Evolutionary conservation across 2,888 invertebrate genomes (phyloP).

Genomic region (Hydroisotoma schaefferi): DNA sequence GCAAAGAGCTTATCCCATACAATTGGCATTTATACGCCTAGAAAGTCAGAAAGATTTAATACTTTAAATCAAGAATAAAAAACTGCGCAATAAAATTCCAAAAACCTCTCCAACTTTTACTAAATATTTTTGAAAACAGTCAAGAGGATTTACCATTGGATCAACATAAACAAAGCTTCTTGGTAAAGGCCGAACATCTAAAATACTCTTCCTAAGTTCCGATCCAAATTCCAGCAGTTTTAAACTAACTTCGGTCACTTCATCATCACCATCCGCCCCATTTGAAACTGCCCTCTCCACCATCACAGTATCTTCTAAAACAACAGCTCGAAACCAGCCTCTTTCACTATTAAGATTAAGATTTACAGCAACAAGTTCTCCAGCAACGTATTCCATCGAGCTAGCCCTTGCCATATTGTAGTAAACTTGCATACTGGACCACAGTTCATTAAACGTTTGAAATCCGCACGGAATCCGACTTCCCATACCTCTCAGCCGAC

Average conservation of each 20-base stretch:
- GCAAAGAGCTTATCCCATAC: constrained; percentile 28
- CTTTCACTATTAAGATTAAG: constrained; percentile 1
- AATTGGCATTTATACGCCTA: constrained; percentile 24
- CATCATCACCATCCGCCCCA: constrained; percentile 10
- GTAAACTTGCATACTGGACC: constrained; percentile 7
- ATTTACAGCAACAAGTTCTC: constrained; percentile 26
- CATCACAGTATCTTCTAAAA: constrained; percentile 16
- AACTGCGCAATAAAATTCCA: background rate
- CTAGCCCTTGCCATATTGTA: background rate
- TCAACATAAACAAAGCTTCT: constrained; percentile 11
- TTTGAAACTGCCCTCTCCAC: no score
- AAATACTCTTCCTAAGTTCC: background rate
- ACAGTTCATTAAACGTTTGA: background rate
- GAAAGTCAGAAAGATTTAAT: background rate
- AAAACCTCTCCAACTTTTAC: background rate
- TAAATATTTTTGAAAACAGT: background rate
- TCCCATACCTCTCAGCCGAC: no score
- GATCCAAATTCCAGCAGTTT: constrained; percentile 27
- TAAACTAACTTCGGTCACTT: constrained; percentile 11
- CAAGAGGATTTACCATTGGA: constrained; percentile 16
- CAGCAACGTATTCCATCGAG: constrained; percentile 10
- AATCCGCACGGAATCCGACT: background rate
- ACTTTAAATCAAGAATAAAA: background rate
- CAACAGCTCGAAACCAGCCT: constrained; percentile 23
- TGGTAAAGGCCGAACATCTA: constrained; percentile 13